Evolutionary conservation across 2,113 vertebrate species (phyloP), one percentile per base, ranked within the genome.

Genomic region (Polypterus bichir): DNA sequence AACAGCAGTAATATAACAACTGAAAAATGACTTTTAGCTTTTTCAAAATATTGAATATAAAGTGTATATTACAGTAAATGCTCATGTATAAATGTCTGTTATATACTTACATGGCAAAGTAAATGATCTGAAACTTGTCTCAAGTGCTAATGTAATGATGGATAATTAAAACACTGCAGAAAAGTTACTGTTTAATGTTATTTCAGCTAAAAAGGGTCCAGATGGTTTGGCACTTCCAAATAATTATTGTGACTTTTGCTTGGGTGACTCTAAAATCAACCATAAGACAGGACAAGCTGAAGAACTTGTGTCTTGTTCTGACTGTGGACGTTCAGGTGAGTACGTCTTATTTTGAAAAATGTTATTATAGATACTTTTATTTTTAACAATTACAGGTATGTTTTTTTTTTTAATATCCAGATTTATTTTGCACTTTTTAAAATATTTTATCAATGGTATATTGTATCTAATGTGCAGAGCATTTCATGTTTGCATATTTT

Each of bases 161-260:
- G 27, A 27, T 27, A 27, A 27, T 27, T 27, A 27, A 27, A 27
- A 27, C 2, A 27, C 27, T 27, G 27, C 27, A 27, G 27, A 27
- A 27, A 27, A 27, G 27, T 27, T 27, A 27, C 27, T 27, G 27
- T 27, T 27, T 27, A 27, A 27, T 55, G 10, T n/a, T 27, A 55
- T 7, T 4, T 3, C 58, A 97, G 94, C 92, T 62, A 98, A 97
- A 75, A 97, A 90, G 49, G 95, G 95, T 0, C 95, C 95, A 0
- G 94, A 97, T 0, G 95, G 95, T 0, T 48, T 96, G 9, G 95
- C 93, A 0, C 57, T 97, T 65, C 95, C 94, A 64, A 98, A 97
- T 77, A 97, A 97, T 60, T 98, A 98, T 83, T 98, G 95, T 1
- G 95, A 98, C 65, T 98, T 98, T 82, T 98, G 95, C 66, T 73